These are phyloP conservation scores for Otocyon megalotis DNA, from an alignment of 2,113 vertebrate species.

Conservation along the genomic window DNA sequence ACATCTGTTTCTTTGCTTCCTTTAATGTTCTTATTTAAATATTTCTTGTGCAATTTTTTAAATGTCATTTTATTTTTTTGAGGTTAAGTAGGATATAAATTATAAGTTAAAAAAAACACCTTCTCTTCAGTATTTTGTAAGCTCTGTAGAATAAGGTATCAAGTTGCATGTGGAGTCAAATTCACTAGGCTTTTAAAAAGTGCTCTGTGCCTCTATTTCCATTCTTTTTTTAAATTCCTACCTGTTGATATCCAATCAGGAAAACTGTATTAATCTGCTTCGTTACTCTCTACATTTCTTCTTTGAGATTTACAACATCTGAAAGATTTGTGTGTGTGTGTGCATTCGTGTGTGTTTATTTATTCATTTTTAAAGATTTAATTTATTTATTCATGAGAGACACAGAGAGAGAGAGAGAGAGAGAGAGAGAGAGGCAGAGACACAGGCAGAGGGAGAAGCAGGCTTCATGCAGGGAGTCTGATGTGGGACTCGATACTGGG, in stretches of 20 bases:
- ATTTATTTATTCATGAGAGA: too few species aligned
- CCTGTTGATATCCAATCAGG: background rate
- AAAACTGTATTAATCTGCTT: background rate
- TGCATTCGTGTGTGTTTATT: too few species aligned
- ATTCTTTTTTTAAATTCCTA: slow-evolving; percentile 30
- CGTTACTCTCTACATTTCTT: background rate
- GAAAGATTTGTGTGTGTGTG: background rate
- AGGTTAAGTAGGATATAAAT: background rate
- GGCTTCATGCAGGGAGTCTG: too few species aligned
- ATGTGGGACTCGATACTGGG: too few species aligned
- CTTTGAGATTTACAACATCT: slow-evolving; percentile 41
- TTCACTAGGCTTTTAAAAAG: background rate
- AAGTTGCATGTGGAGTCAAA: background rate
- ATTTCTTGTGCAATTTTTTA: slow-evolving; percentile 9
- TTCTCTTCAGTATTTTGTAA: background rate
- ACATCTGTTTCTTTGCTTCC: background rate
- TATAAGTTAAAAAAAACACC: background rate
- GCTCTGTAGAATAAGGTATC: background rate
- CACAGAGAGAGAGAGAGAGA: too few species aligned
- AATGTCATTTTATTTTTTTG: slow-evolving; percentile 17
- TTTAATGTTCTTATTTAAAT: background rate
- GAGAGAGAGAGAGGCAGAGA: too few species aligned
- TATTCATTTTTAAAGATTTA: too few species aligned
- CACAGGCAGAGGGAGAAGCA: too few species aligned
- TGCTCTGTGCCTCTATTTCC: background rate